Conservation (phyloP, 2,888 invertebrate genomes). For the Drosophila robusta region DNA sequence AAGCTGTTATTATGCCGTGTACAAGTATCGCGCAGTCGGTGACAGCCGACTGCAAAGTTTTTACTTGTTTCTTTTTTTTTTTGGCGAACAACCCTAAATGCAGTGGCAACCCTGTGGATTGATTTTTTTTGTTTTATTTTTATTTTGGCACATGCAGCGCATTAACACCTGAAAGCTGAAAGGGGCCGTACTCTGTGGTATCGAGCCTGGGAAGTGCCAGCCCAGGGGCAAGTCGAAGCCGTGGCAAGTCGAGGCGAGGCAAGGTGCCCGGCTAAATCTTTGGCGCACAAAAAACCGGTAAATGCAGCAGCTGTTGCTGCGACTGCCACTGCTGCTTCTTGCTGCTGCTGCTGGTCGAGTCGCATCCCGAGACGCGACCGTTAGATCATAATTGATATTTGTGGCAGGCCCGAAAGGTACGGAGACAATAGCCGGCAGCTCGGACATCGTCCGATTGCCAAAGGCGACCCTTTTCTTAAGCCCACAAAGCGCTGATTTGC, state of each 20-base stretch:
- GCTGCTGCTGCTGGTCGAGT: constrained; percentile 34
- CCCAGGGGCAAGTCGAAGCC: constrained; percentile 46
- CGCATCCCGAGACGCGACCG: constrained; percentile 48
- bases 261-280: constrained; percentile 33
- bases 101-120: constrained; percentile 55
- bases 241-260: constrained; percentile 8
- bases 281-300: constrained; percentile 52
- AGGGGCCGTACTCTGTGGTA: constrained; percentile 48
- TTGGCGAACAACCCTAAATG: constrained; percentile 49
- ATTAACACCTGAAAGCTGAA: constrained; percentile 66
- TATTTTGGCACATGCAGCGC: constrained; percentile 52
- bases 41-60: too few species aligned
- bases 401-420: constrained; percentile 28
- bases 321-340: constrained; percentile 7
- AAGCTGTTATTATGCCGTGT: too few species aligned
- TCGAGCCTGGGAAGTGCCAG: constrained; percentile 70
- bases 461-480: constrained; percentile 35
- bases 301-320: constrained; percentile 38
- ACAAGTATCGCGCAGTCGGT: too few species aligned
- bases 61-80: background rate
- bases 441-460: constrained; percentile 72
- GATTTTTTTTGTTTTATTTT: constrained; percentile 2
- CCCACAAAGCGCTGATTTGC: constrained; percentile 69
- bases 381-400: constrained; percentile 73
- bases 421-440: constrained; percentile 56